Percentiles rank a stretch among this genome's conserved stretches.
phyloP scores from a whole-genome alignment of 2,888 invertebrate genomes.

The Diloba caeruleocephala region DNA sequence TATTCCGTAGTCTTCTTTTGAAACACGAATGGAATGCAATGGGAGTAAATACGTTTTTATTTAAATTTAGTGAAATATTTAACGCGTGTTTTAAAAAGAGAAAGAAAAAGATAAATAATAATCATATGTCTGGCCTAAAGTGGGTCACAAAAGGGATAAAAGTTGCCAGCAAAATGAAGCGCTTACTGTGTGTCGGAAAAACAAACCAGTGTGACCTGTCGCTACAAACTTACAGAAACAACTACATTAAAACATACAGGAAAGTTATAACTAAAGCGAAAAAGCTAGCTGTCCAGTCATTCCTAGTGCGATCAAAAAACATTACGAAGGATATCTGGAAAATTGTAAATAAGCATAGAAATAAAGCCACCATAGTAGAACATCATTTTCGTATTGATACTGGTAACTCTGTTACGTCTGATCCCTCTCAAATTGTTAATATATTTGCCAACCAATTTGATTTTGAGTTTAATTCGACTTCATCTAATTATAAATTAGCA shows the following conservation, averaged over 20 bases:
- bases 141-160: constrained; percentile 15
- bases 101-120: too few species aligned
- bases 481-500: not conserved
- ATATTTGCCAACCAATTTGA: constrained; percentile 5
- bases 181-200: constrained; percentile 3
- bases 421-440: constrained; percentile 7
- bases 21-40: too few species aligned
- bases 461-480: not conserved
- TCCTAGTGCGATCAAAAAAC: constrained; percentile 1
- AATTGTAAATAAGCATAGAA: constrained; percentile 7
- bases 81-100: too few species aligned
- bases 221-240: not conserved
- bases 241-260: constrained; percentile 8
- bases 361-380: not conserved
- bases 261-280: constrained; percentile 9
- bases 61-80: too few species aligned
- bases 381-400: not conserved
- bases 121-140: too few species aligned
- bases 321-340: constrained; percentile 7
- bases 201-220: not conserved
- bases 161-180: constrained; percentile 12
- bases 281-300: constrained; percentile 6
- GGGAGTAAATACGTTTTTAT: too few species aligned
- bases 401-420: not conserved
- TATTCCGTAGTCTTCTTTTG: too few species aligned